A percentile compares a stretch with the other conserved stretches of the same genome.
Conservation (phyloP, 2,888 invertebrate genomes). For the Agonopterix alstromeriana region DNA sequence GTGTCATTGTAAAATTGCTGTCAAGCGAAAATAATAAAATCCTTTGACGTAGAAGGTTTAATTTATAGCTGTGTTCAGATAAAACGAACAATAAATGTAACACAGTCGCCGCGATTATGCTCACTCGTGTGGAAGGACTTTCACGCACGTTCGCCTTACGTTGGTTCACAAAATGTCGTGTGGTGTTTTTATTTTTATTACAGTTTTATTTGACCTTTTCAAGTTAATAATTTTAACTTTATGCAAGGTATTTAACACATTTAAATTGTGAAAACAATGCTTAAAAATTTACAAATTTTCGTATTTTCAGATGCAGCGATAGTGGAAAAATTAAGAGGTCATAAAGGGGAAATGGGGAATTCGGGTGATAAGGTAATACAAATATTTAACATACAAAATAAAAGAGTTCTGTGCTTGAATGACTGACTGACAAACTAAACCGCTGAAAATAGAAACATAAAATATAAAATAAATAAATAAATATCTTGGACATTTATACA, state of each 20-base stretch:
- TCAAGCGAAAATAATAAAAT: too few relatives aligned
- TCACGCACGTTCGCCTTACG: neutral
- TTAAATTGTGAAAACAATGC: too few relatives aligned
- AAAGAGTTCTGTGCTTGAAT: too few relatives aligned
- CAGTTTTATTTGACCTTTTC: too few relatives aligned
- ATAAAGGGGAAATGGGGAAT: conserved; percentile 44
- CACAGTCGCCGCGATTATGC: conserved; percentile 1
- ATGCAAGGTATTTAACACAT: too few relatives aligned
- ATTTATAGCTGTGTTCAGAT: neutral
- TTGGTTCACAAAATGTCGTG: neutral
- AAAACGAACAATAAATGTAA: conserved; percentile 2
- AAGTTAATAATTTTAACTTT: too few relatives aligned
- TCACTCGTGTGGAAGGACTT: conserved; percentile 1
- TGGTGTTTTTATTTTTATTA: neutral
- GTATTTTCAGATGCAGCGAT: conserved; percentile 34
- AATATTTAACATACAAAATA: neutral
- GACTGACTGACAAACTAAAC: too few relatives aligned
- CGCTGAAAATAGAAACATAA: too few relatives aligned
- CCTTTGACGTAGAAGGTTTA: too few relatives aligned
- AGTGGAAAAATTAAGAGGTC: conserved; percentile 40
- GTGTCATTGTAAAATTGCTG: too few relatives aligned
- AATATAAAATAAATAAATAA: too few relatives aligned
- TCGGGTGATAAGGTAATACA: conserved; percentile 29
- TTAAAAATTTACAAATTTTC: neutral
- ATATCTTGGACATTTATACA: too few relatives aligned